Base-by-base conservation (phyloP, 2,113 vertebrate genomes). In the Cinclus mexicanus region DNA sequence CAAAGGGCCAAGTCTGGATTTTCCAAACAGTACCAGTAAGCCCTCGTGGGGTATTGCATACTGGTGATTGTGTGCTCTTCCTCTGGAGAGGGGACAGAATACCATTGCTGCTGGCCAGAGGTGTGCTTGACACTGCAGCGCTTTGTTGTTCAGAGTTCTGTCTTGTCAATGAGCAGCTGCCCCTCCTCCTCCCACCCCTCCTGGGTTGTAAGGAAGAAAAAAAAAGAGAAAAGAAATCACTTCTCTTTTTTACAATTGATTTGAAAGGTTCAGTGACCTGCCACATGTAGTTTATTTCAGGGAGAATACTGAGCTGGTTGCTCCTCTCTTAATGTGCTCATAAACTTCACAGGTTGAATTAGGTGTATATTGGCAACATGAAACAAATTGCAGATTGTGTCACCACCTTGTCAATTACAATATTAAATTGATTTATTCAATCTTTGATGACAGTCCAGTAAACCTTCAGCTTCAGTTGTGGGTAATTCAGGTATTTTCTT, bases 11-110 rank as follows among this genome's bases (percentile, higher is more conserved):
- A 11, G 8, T 50, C 44, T 81, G 18, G 35, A 14, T 44, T 75
- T 33, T 1, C 31, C 61, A 60, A 9, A 56, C 39, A 72, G 44
- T 76, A 20, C 37, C 53, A 82, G 53, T 82, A 31, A 78, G 31
- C 20, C 29, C 39, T 13, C 0, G 0, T 46, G 41, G 29, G 1
- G 0, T 46, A 5, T 42, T 31, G 46, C 37, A 29, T 59, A 35
- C 26, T 35, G 20, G 2, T 64, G 42, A 5, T 23, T 65, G 11
- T 46, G 11, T 65, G n/a, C 78, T 24, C 4, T n/a, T 75, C 10
- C 44, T 60, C 37, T 57, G n/a, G 25, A 57, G 37, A n/a, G 20
- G 10, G 2, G 2, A 1, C 49, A 71, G 47, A 82, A 49, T 68
- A 11, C 25, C 9, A 4, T 35, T 89, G 76, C 17, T 89, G 21